Percentiles rank a stretch among this genome's conserved stretches.
These are phyloP conservation scores for Nycticorax nycticorax DNA, from an alignment of 2,113 vertebrate genomes.

Conservation along the genomic window DNA sequence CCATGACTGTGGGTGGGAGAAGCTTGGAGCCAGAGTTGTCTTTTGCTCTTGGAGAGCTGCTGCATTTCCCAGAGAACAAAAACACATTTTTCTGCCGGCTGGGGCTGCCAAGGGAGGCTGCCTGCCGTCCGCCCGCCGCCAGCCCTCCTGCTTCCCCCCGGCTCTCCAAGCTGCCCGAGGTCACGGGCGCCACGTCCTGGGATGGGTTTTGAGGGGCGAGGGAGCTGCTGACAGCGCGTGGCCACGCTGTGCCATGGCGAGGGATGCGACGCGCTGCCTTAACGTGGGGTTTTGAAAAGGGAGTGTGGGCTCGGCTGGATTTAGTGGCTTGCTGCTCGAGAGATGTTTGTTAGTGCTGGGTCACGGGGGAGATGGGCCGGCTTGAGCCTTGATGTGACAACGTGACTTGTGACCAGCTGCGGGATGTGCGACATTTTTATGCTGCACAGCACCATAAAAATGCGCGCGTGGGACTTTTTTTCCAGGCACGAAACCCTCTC, in stretches of 20 bases:
- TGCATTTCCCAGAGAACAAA: conserved; percentile 61
- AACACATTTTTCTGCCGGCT: conserved; percentile 39
- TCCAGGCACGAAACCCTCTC: neutral
- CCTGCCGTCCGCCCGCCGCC: neutral
- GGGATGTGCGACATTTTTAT: too few species aligned
- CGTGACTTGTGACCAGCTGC: rapidly evolving
- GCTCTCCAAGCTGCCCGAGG: neutral
- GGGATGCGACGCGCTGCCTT: rapidly evolving
- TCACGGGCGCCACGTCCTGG: rapidly evolving
- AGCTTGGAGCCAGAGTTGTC: conserved; percentile 74
- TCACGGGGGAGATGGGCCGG: neutral
- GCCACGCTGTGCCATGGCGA: rapidly evolving
- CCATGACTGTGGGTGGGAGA: conserved; percentile 75
- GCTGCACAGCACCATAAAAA: neutral
- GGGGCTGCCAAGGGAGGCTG: conserved; percentile 22
- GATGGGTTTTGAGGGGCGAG: neutral
- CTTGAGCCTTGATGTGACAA: neutral
- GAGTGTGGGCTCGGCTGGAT: rapidly evolving
- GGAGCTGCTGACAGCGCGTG: neutral
- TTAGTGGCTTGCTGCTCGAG: rapidly evolving
- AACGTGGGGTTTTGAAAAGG: neutral
- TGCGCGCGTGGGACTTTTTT: rapidly evolving
- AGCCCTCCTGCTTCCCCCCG: neutral
- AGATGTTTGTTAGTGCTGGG: neutral
- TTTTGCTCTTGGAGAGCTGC: conserved; percentile 64